Base-by-base conservation (phyloP, 1,140 invertebrate genomes). In the Drosophila quadrilineata region DNA sequence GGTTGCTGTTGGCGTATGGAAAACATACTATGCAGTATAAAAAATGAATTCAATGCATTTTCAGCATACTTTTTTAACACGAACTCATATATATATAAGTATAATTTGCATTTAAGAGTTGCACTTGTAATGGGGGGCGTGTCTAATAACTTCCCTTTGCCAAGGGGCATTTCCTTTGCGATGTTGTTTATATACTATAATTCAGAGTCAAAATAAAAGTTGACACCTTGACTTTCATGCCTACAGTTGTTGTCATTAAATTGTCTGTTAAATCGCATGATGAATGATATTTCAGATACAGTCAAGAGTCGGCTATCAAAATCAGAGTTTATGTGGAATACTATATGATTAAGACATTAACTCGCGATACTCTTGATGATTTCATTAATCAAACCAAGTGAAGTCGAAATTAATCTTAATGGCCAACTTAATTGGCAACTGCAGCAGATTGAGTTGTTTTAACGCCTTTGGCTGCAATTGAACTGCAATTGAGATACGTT, bases 21-120 rank as follows among this genome's bases (percentile, higher is more conserved):
- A 43, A 26, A 6, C 12, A 12, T n/a, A 19, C 8, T 3, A 22
- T n/a, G n/a, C 16, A 31, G 9, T 2, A 19, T 26, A 31, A 57
- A 58, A 33, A 43, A 48, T 53, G 68, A 59, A 75, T 49, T 38
- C 38, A 73, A 22, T 77, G 74, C 69, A 77, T 48, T 77, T 77
- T 77, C 50, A 52, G 46, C 53, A 67, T 53, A 14, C 24, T 43
- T 73, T 57, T 75, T 43, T 56, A 49, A 33, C 12, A 17, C 36
- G 33, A 24, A 48, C 22, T 12, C 28, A 49, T 38, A 71, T 28
- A 56, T 5, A 26, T 17, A 9, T 33, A 38, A 29, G 45, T 33
- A 60, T 35, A 72, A 68, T 82, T 84, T 76, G 53, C 73, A 80
- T 84, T 76, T 80, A 54, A 75, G 38, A 49, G 54, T 40, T 69